Evolutionary conservation across 2,888 invertebrate genomes (phyloP).

Genomic region (Microplitis deprimator): DNA sequence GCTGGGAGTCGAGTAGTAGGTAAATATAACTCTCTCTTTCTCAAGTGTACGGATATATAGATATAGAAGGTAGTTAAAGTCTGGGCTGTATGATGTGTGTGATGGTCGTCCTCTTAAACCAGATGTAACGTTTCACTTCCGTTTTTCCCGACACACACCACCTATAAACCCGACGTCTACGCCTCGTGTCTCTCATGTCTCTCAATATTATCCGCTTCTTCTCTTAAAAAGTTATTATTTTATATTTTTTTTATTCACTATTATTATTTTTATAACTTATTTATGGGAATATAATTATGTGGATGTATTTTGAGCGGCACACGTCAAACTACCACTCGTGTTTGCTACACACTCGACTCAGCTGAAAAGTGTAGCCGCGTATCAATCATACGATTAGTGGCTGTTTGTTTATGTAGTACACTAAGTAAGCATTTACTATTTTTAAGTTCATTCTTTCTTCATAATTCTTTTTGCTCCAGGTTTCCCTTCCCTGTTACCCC

Average conservation of each 20-base stretch:
- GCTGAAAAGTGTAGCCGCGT: background rate
- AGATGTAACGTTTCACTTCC: conserved; percentile 45
- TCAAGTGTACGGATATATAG: background rate
- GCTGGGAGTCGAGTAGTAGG: conserved; percentile 28
- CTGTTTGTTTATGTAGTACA: conserved; percentile 26
- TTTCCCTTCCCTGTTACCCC: background rate
- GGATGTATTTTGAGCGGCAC: conserved; percentile 31
- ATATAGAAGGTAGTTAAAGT: background rate
- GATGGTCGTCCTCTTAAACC: conserved; percentile 35
- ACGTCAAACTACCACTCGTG: conserved; percentile 31
- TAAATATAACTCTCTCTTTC: conserved; percentile 32
- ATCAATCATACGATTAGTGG: conserved; percentile 34
- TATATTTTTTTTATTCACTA: background rate
- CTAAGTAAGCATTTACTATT: conserved; percentile 20
- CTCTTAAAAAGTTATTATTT: background rate
- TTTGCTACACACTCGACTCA: background rate
- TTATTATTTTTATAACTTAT: conserved; percentile 16
- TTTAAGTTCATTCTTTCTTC: conserved; percentile 11
- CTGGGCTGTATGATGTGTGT: background rate
- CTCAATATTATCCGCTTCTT: background rate
- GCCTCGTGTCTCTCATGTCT: background rate
- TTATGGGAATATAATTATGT: conserved; percentile 15
- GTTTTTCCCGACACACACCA: conserved; percentile 28
- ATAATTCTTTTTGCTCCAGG: conserved; percentile 3
- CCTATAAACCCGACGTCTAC: background rate